phyloP scores from a whole-genome alignment of 2,888 invertebrate species.

The Cylloceria caligata region DNA sequence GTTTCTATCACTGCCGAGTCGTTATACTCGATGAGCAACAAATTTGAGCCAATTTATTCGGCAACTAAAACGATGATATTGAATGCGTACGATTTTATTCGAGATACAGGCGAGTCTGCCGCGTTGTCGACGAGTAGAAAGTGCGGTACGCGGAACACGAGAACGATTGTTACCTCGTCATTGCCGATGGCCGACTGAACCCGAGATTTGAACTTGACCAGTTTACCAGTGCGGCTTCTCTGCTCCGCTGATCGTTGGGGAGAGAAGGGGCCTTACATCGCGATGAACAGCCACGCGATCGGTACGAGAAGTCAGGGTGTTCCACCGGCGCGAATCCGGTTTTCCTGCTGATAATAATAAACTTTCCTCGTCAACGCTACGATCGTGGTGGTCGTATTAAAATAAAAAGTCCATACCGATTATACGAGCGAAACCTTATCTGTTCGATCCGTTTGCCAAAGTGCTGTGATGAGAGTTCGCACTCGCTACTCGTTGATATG shows the following conservation, averaged over 20 bases:
- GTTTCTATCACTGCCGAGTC: constrained; percentile 16
- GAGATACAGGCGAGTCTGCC: not conserved
- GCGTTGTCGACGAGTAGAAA: constrained; percentile 9
- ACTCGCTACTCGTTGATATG: not conserved
- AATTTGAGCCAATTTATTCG: not conserved
- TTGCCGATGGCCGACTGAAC: constrained; percentile 78
- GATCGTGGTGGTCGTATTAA: constrained; percentile 22
- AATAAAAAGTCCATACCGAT: constrained; percentile 37
- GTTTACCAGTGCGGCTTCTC: constrained; percentile 68
- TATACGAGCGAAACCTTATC: constrained; percentile 20
- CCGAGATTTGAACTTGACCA: constrained; percentile 80
- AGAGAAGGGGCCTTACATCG: constrained; percentile 49
- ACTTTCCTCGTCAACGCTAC: not conserved
- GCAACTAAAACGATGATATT: not conserved
- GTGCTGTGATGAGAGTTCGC: not conserved
- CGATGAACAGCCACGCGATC: constrained; percentile 10
- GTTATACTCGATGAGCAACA: not conserved
- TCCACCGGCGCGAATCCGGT: constrained; percentile 20
- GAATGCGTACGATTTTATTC: not conserved
- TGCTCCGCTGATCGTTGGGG: constrained; percentile 30
- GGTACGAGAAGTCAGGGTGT: not conserved
- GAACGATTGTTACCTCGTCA: constrained; percentile 74
- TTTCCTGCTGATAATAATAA: constrained; percentile 6
- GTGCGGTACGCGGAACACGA: constrained; percentile 4
- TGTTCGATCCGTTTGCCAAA: not conserved